Evolutionary conservation across 2,113 vertebrate species (phyloP).

Genomic region (Lagopus muta): DNA sequence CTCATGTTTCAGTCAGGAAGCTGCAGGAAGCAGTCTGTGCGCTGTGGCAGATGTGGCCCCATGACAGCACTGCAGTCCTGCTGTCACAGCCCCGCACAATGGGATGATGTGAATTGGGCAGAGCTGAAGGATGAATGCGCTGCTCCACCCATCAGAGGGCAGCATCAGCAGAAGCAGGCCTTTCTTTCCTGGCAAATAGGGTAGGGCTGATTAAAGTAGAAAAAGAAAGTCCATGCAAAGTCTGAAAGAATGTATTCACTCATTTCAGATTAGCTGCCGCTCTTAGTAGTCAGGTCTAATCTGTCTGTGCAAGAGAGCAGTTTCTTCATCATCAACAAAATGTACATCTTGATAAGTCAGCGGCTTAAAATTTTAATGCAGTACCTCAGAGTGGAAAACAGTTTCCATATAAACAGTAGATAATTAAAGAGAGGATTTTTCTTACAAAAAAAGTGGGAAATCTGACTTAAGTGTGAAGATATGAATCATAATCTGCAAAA

Average conservation of each 20-base stretch:
- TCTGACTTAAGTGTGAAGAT: background rate
- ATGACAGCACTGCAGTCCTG: constrained; percentile 35
- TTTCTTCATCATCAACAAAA: constrained; percentile 3
- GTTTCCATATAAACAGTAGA: constrained; percentile 17
- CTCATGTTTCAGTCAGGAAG: background rate
- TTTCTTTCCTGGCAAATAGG: background rate
- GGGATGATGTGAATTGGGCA: background rate
- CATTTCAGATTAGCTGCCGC: background rate
- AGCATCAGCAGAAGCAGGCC: background rate
- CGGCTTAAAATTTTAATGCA: constrained; percentile 40
- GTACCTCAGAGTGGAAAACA: constrained; percentile 10
- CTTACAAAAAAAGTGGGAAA: constrained; percentile 8
- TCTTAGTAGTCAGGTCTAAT: background rate
- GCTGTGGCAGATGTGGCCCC: constrained; percentile 35
- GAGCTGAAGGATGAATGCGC: background rate
- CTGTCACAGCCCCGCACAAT: background rate
- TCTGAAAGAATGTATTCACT: background rate
- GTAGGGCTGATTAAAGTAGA: background rate
- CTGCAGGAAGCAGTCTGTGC: background rate
- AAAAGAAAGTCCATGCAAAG: background rate
- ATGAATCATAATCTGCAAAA: constrained; percentile 35
- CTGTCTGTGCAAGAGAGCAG: background rate
- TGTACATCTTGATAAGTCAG: background rate
- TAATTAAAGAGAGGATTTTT: constrained; percentile 51
- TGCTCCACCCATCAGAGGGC: background rate